Evolutionary conservation across 2,113 vertebrate species (phyloP).

Genomic region (Setophaga petechia): DNA sequence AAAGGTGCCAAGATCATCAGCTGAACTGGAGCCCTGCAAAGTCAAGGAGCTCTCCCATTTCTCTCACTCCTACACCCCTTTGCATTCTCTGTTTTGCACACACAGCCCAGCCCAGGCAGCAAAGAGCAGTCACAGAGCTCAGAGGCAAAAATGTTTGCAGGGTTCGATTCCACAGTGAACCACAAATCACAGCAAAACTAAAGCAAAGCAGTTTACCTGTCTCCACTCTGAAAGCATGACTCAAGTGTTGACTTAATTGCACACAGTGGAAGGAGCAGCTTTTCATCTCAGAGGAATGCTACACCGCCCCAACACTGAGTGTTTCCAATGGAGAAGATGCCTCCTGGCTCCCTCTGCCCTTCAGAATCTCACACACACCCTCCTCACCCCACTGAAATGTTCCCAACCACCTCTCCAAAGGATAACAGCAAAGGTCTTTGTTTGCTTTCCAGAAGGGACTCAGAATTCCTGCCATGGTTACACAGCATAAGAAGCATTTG

Average conservation of each 20-base stretch:
- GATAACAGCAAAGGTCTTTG: not conserved
- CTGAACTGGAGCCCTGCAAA: not conserved
- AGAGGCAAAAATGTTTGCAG: not conserved
- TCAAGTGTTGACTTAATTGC: constrained; percentile 18
- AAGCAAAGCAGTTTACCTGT: constrained; percentile 1
- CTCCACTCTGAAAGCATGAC: not conserved
- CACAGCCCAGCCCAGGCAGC: not conserved
- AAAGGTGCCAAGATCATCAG: not conserved
- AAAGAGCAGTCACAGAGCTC: not conserved
- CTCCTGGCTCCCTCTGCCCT: constrained; percentile 36
- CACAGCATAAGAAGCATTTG: not conserved
- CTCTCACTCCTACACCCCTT: not conserved
- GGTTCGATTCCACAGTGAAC: not conserved
- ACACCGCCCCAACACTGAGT: not conserved
- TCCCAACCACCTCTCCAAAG: not conserved
- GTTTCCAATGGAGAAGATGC: constrained; percentile 13
- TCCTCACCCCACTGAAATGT: not conserved
- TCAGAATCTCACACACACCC: constrained; percentile 15
- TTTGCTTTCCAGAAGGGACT: not conserved
- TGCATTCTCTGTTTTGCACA: not conserved
- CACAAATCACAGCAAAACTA: not conserved
- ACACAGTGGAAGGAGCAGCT: constrained; percentile 16
- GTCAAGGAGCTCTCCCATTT: not conserved
- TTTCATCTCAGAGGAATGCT: constrained; percentile 53
- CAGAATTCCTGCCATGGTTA: not conserved